Conservation (phyloP, 2,888 invertebrate genomes). For the Herminia tarsipennalis region DNA sequence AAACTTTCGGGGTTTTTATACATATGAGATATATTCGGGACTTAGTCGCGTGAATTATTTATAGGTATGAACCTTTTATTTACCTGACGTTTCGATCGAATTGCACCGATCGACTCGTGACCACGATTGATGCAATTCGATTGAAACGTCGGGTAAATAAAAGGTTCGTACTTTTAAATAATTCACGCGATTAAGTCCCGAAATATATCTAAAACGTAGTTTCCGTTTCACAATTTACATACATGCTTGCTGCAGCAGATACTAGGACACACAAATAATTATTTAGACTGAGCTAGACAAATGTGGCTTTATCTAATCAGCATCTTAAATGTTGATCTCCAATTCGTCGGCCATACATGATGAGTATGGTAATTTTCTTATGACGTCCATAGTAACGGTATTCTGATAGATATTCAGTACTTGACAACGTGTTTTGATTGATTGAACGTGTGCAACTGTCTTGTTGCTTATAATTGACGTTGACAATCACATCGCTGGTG, state of each 20-base stretch:
- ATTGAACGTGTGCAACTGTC: conserved; percentile 12
- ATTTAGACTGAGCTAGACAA: background rate
- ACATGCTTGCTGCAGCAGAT: background rate
- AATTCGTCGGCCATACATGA: conserved; percentile 16
- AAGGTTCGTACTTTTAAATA: too few species aligned
- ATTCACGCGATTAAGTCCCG: background rate
- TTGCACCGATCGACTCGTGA: too few species aligned
- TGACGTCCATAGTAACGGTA: conserved; percentile 14
- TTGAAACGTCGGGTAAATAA: too few species aligned
- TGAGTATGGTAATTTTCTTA: conserved; percentile 15
- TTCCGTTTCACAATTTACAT: background rate
- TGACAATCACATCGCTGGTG: background rate
- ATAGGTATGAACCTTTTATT: too few species aligned
- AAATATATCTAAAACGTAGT: background rate
- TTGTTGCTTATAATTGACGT: conserved; percentile 7
- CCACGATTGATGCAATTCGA: too few species aligned
- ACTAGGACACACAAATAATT: background rate
- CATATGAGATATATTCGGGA: too few species aligned
- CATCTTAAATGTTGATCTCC: conserved; percentile 15
- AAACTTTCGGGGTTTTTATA: too few species aligned
- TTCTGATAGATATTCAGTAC: conserved; percentile 11
- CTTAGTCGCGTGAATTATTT: too few species aligned
- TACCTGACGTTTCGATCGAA: too few species aligned
- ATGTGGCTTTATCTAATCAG: conserved; percentile 13
- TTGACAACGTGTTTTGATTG: conserved; percentile 18